Percentiles rank a stretch among this genome's conserved stretches.
Evolutionary conservation across 2,888 invertebrate species (phyloP).

Genomic region (Ferrisia virgata): DNA sequence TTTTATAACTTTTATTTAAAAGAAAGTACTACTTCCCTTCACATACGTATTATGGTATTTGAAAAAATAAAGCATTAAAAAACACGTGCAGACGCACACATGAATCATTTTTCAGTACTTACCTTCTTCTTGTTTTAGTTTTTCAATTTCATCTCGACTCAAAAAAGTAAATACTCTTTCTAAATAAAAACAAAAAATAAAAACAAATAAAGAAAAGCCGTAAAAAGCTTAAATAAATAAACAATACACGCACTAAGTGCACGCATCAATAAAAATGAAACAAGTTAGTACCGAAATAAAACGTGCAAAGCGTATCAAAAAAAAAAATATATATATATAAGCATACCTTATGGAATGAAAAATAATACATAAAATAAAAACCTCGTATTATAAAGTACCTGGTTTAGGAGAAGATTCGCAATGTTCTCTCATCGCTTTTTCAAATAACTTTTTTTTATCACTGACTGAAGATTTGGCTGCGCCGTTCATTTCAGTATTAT

Average conservation of each 20-base stretch:
- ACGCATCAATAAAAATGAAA: neutral
- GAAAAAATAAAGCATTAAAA: too few relatives aligned
- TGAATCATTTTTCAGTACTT: slow-evolving; percentile 48
- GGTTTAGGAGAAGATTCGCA: slow-evolving; percentile 80
- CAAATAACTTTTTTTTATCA: slow-evolving; percentile 92
- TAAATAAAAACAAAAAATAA: slow-evolving; percentile 55
- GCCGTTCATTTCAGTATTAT: slow-evolving; percentile 52
- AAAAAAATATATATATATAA: neutral
- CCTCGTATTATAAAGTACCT: slow-evolving; percentile 57
- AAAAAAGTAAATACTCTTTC: slow-evolving; percentile 91
- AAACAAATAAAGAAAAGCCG: neutral
- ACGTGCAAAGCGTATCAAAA: neutral
- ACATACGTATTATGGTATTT: too few relatives aligned
- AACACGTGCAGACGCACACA: neutral
- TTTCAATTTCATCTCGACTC: slow-evolving; percentile 89
- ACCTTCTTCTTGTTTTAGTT: slow-evolving; percentile 87
- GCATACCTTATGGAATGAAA: neutral
- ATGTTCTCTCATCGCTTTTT: slow-evolving; percentile 91
- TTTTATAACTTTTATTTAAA: too few relatives aligned
- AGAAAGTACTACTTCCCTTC: too few relatives aligned
- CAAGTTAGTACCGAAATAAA: too few relatives aligned
- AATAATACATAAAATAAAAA: slow-evolving; percentile 36
- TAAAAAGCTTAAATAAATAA: neutral
- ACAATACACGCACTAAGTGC: neutral
- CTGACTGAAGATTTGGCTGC: slow-evolving; percentile 81